Percentiles rank a stretch among this genome's conserved stretches.
Conservation (phyloP, 2,113 vertebrate species). For the Neomonachus schauinslandi region DNA sequence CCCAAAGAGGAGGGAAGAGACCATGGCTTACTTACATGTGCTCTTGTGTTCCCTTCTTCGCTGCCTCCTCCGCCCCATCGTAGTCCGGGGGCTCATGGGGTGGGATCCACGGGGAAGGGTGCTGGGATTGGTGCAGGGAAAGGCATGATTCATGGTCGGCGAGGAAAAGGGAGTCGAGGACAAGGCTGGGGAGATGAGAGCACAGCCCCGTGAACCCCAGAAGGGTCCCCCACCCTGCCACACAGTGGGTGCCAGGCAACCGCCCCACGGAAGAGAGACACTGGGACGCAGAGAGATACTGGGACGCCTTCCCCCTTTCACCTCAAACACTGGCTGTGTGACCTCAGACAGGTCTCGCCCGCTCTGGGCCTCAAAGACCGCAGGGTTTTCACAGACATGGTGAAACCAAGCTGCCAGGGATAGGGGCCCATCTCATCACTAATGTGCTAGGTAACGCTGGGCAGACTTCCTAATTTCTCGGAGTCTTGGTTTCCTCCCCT, state of each 20-base stretch:
- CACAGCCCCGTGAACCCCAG: background rate
- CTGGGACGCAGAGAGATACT: background rate
- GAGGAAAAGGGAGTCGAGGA: slow-evolving; percentile 95
- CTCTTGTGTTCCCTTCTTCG: slow-evolving; percentile 95
- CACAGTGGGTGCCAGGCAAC: background rate
- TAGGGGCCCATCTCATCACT: background rate
- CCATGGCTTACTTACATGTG: slow-evolving; percentile 92
- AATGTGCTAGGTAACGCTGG: background rate
- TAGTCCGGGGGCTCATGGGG: slow-evolving; percentile 93
- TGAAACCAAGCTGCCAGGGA: background rate
- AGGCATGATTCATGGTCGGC: slow-evolving; percentile 92
- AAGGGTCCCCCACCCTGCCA: background rate
- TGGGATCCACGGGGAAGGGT: slow-evolving; percentile 91
- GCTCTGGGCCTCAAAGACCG: background rate
- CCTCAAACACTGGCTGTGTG: background rate
- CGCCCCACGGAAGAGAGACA: background rate
- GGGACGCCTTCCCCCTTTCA: background rate
- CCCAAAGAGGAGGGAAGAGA: background rate
- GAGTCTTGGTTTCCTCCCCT: background rate
- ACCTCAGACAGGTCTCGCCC: background rate
- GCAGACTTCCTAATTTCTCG: background rate
- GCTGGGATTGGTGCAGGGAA: slow-evolving; percentile 92
- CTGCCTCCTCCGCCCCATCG: slow-evolving; percentile 90
- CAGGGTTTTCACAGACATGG: background rate
- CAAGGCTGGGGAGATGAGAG: slow-evolving; percentile 87